Evolutionary conservation across 2,113 vertebrate species (phyloP).

Genomic region (Tychaedon coryphoeus): DNA sequence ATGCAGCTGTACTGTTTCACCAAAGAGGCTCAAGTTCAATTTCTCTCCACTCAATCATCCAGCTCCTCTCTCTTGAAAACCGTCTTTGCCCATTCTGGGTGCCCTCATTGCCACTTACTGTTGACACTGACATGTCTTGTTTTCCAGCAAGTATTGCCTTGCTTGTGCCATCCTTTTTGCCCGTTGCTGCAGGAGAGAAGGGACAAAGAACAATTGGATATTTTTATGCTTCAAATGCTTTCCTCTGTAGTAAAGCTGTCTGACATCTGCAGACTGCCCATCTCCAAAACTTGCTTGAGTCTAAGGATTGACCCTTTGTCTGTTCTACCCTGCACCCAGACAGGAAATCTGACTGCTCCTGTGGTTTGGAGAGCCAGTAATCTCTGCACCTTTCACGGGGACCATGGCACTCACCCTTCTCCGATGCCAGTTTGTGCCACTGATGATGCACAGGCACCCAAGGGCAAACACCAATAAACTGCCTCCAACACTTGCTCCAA

Average conservation of each 20-base stretch:
- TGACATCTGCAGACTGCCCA: neutral
- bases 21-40: neutral
- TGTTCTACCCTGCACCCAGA: neutral
- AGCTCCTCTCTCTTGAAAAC: neutral
- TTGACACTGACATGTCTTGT: constrained; percentile 74
- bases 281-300: neutral
- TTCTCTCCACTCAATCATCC: accelerated
- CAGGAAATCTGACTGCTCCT: neutral
- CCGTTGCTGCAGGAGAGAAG: constrained; percentile 64
- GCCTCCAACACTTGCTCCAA: neutral
- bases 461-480: neutral
- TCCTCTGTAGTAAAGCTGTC: neutral
- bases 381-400: neutral
- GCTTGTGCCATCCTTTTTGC: constrained; percentile 63
- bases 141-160: constrained; percentile 71
- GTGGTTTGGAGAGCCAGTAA: neutral
- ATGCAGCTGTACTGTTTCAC: neutral
- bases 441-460: neutral
- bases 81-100: neutral
- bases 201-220: neutral
- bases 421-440: neutral
- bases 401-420: constrained; percentile 65
- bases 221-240: neutral
- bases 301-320: neutral
- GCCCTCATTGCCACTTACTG: constrained; percentile 56